A percentile compares a stretch with the other conserved stretches of the same genome.
phyloP scores from a whole-genome alignment of 2,113 vertebrate species.

The Dipodomys stephensi region DNA sequence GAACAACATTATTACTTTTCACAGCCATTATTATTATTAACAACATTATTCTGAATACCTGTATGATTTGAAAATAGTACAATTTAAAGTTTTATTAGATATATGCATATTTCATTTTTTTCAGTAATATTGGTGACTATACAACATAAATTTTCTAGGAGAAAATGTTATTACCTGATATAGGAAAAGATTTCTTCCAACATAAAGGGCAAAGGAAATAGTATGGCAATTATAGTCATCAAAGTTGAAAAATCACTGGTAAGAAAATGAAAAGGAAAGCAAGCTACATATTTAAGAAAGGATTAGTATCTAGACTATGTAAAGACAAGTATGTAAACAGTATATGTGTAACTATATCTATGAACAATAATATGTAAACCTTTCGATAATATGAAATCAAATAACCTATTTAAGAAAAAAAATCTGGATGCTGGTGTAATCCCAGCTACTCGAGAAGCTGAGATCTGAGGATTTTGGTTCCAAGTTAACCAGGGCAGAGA shows the following conservation, averaged over 20 bases:
- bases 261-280: neutral
- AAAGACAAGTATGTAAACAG: neutral
- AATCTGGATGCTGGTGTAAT: no score
- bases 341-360: no score
- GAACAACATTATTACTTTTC: neutral
- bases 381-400: no score
- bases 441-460: no score
- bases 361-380: no score
- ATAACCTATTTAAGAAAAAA: no score
- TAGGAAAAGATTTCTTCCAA: slow-evolving; percentile 9
- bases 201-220: neutral
- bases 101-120: slow-evolving; percentile 1
- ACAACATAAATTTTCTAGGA: slow-evolving; percentile 13
- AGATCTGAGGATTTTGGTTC: no score
- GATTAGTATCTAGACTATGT: neutral
- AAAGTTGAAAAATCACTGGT: neutral
- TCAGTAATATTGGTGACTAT: slow-evolving; percentile 21
- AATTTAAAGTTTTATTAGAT: neutral
- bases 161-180: neutral
- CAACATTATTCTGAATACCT: neutral
- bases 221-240: neutral
- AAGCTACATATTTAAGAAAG: neutral
- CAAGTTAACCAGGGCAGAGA: no score
- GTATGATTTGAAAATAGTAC: neutral
- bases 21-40: no score